Conservation (phyloP, 2,797 vertebrate genomes). For the Sebastes matsubarae region DNA sequence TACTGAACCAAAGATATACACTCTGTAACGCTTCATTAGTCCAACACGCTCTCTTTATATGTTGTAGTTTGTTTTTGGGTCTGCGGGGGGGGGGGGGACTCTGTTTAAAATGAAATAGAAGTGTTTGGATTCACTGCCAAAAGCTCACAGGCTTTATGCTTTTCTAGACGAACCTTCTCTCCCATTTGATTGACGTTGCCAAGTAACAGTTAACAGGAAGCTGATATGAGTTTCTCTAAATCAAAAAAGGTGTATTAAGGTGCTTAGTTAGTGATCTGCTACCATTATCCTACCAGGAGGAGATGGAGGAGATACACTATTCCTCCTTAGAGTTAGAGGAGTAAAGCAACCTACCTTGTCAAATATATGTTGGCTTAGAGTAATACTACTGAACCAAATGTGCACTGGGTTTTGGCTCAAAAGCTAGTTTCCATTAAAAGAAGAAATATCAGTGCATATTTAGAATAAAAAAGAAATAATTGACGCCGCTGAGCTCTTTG, state of each 20-base stretch:
- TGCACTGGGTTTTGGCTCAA: background rate
- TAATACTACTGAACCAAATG: background rate
- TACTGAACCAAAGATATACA: slow-evolving; percentile 56
- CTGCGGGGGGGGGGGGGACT: background rate
- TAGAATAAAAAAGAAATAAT: too few relatives aligned
- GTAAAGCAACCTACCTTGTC: background rate
- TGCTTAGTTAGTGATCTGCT: background rate
- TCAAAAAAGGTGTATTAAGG: background rate
- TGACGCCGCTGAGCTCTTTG: background rate
- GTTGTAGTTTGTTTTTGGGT: background rate
- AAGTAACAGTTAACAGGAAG: background rate
- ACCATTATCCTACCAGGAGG: background rate
- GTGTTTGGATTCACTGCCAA: background rate
- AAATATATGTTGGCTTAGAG: background rate
- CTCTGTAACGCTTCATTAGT: background rate
- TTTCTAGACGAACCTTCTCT: background rate
- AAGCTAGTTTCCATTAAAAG: background rate
- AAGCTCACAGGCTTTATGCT: background rate
- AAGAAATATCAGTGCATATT: background rate
- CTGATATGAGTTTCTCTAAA: background rate
- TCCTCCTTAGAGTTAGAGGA: background rate
- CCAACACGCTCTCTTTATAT: background rate
- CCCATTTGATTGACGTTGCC: background rate
- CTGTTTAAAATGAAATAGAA: background rate
- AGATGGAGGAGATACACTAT: background rate